Conservation (phyloP, 1,140 invertebrate genomes). For the Macrobrachium rosenbergii region DNA sequence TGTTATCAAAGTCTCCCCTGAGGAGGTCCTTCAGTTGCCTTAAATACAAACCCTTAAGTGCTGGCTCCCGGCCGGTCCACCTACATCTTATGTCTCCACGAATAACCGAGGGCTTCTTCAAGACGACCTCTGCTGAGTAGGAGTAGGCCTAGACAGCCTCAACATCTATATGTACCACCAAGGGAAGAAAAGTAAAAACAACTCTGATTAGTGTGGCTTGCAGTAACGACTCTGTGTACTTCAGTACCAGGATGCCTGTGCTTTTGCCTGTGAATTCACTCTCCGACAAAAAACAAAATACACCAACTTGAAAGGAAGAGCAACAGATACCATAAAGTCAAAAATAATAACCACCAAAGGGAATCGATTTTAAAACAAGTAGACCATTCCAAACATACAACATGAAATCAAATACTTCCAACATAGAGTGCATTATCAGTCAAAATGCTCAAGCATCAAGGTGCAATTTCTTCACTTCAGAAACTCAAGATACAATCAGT, state of each 20-base stretch:
- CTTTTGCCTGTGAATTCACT: conserved; percentile 27
- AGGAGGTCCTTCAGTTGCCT: conserved; percentile 48
- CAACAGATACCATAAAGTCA: background rate
- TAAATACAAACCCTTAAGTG: conserved; percentile 61
- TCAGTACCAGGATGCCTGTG: conserved; percentile 59
- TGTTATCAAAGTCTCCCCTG: conserved; percentile 43
- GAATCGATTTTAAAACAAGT: background rate
- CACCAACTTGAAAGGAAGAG: background rate
- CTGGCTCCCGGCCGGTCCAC: conserved; percentile 43
- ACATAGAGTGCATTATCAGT: background rate
- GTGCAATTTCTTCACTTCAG: conserved; percentile 60
- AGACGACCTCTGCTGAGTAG: conserved; percentile 48
- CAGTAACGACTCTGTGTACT: conserved; percentile 48
- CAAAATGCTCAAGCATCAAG: conserved; percentile 59
- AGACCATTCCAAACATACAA: background rate
- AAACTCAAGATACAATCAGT: conserved; percentile 62
- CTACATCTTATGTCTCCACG: conserved; percentile 54
- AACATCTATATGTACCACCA: conserved; percentile 64
- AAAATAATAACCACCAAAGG: background rate
- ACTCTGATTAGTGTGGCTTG: conserved; percentile 62
- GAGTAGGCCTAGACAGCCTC: conserved; percentile 65
- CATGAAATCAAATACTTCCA: background rate
- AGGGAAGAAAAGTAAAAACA: conserved; percentile 66
- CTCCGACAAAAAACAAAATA: background rate
- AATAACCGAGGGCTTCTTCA: conserved; percentile 51